These are phyloP conservation scores for human (Homo sapiens) DNA, from an alignment of 2,113 vertebrate genomes.

Conservation along the genomic window GRCh38 chr5:132781001-132781500, in stretches of 20 bases:
- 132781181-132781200: background rate
- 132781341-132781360: background rate
- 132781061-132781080: background rate
- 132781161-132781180: background rate
- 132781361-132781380: background rate
- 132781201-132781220: background rate
- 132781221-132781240: background rate
- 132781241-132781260: background rate
- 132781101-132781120: background rate
- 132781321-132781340: background rate
- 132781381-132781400: background rate
- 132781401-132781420: background rate
- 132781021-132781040: background rate
- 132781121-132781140: background rate
- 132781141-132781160: background rate
- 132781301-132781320: background rate
- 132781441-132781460: background rate
- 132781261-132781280: background rate
- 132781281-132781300: background rate
- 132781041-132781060: background rate
- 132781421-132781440: conserved; percentile 4
- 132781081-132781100: background rate
- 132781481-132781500: background rate
- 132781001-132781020: background rate
- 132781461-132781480: background rate